These are phyloP conservation scores for Saccopteryx leptura DNA, from an alignment of 2,113 vertebrate species.

Conservation along the genomic window DNA sequence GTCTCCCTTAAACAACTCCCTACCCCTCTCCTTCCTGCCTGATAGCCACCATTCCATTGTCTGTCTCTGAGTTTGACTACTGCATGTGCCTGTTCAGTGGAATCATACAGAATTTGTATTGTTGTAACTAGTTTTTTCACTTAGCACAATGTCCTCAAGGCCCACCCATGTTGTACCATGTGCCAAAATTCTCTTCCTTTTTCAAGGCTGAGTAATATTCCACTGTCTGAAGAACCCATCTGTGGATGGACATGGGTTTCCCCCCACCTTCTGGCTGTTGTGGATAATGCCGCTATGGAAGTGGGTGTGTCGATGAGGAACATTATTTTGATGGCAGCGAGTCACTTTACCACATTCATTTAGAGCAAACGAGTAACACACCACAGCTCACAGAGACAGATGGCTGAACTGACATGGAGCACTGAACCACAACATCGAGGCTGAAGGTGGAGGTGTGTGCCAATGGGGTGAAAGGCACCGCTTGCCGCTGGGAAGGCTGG, in stretches of 20 bases:
- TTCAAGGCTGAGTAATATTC: too few species aligned
- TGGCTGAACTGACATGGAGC: fast-evolving
- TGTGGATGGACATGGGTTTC: background rate
- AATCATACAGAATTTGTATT: too few species aligned
- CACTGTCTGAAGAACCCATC: background rate
- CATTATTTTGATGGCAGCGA: fast-evolving
- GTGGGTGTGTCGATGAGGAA: fast-evolving
- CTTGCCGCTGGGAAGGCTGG: background rate
- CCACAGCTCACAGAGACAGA: background rate
- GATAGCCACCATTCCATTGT: background rate
- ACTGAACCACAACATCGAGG: background rate
- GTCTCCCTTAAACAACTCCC: fast-evolving
- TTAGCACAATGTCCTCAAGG: background rate
- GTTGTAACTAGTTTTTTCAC: background rate
- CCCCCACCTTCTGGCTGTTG: too few species aligned
- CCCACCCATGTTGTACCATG: background rate
- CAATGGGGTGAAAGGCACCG: background rate
- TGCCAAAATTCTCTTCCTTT: background rate
- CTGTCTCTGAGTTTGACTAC: background rate
- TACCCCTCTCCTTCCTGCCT: too few species aligned
- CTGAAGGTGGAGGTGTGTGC: background rate
- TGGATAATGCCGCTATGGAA: background rate
- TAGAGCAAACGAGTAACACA: background rate
- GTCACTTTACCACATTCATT: background rate
- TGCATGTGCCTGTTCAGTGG: background rate